phyloP scores from a whole-genome alignment of 2,113 vertebrate genomes.

The Dendrocopos noguchii region DNA sequence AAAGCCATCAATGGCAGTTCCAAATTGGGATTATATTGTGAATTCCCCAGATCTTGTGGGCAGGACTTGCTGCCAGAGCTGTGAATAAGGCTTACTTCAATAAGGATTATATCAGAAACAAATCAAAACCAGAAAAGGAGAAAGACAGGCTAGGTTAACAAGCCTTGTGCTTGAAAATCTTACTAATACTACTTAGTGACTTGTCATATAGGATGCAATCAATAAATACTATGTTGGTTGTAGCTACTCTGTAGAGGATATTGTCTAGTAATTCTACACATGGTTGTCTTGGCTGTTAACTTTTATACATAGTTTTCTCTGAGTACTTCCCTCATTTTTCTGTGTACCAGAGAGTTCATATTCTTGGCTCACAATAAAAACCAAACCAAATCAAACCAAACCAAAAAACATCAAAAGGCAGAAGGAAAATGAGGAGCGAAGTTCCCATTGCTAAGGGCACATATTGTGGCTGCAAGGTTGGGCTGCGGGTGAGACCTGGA shows the following conservation, averaged over 20 bases:
- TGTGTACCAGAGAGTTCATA: not conserved
- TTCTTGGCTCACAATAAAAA: constrained; percentile 3
- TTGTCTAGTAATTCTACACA: not conserved
- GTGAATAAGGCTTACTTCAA: not conserved
- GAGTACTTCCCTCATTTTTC: not conserved
- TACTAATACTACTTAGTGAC: not conserved
- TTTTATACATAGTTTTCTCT: not conserved
- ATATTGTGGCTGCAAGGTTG: not conserved
- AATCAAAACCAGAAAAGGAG: not conserved
- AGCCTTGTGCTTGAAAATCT: constrained; percentile 11
- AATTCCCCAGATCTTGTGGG: not conserved
- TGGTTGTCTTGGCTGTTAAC: not conserved
- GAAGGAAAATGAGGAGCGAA: constrained; percentile 2
- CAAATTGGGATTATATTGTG: not conserved
- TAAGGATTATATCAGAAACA: not conserved
- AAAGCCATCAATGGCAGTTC: not conserved
- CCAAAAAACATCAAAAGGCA: constrained; percentile 1
- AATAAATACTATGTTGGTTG: not conserved
- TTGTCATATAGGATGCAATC: not conserved
- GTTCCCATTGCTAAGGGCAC: not conserved
- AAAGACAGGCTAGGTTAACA: not conserved
- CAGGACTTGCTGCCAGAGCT: not conserved
- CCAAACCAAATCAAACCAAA: too few species aligned
- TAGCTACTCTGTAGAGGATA: not conserved
- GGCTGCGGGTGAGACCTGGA: not conserved